Conservation (phyloP, 2,888 invertebrate species). For the Drosophila anomalata region DNA sequence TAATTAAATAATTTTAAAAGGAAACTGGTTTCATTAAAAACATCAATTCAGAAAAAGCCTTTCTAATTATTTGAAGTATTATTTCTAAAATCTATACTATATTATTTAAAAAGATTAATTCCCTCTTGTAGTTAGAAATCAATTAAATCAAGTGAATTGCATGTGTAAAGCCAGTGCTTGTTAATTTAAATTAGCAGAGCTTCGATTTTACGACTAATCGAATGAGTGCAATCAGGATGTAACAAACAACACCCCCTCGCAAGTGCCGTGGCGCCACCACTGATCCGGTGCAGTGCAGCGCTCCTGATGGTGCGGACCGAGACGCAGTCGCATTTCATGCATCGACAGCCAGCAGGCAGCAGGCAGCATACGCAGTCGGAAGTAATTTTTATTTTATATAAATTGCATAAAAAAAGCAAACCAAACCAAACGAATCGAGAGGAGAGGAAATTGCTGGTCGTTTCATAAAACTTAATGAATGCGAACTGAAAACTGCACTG, state of each 20-base stretch:
- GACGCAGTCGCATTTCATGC: slow-evolving; percentile 66
- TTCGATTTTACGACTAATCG: slow-evolving; percentile 13
- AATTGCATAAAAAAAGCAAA: slow-evolving; percentile 63
- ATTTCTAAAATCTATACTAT: neutral
- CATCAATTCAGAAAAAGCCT: no score
- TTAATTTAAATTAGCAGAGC: slow-evolving; percentile 19
- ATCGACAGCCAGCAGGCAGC: slow-evolving; percentile 49
- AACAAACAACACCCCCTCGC: slow-evolving; percentile 3
- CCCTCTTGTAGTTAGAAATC: neutral
- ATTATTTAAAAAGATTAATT: neutral
- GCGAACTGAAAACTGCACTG: slow-evolving; percentile 58
- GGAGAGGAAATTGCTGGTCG: slow-evolving; percentile 67
- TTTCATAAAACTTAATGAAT: slow-evolving; percentile 77
- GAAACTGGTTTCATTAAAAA: no score
- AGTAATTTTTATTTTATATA: slow-evolving; percentile 77
- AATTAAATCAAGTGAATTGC: neutral
- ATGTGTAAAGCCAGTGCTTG: neutral
- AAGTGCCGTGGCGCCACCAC: slow-evolving; percentile 17
- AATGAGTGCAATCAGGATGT: neutral
- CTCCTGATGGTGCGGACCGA: slow-evolving; percentile 10
- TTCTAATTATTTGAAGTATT: neutral
- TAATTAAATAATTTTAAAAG: no score
- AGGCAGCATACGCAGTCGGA: slow-evolving; percentile 66
- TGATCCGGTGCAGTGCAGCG: slow-evolving; percentile 7
- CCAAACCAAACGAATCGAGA: slow-evolving; percentile 40